Evolutionary conservation across 2,888 invertebrate species (phyloP).

Genomic region (Drosophila ochracea): DNA sequence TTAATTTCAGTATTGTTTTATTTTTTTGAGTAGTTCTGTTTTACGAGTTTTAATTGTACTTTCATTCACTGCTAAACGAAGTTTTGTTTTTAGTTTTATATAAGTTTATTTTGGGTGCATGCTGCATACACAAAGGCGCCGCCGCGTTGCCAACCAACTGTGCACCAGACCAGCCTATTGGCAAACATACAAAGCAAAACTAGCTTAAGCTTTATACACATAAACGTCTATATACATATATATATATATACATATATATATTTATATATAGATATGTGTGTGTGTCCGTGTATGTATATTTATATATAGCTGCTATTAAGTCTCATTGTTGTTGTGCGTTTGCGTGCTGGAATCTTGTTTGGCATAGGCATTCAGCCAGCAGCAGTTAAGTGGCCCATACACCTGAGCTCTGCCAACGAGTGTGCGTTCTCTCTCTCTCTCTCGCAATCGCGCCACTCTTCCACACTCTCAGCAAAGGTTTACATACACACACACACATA

Average conservation of each 20-base stretch:
- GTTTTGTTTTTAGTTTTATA: background rate
- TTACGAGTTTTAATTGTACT: background rate
- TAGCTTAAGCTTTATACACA: slow-evolving; percentile 21
- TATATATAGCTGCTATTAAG: slow-evolving; percentile 12
- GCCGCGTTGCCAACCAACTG: slow-evolving; percentile 56
- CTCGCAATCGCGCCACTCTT: slow-evolving; percentile 12
- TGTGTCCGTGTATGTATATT: background rate
- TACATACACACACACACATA: slow-evolving; percentile 9
- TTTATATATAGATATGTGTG: slow-evolving; percentile 1
- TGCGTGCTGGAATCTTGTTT: slow-evolving; percentile 80
- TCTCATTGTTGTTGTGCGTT: slow-evolving; percentile 44
- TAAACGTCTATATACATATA: background rate
- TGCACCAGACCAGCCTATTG: slow-evolving; percentile 39
- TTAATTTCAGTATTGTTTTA: too few relatives aligned
- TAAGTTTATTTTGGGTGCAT: background rate
- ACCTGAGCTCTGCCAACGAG: slow-evolving; percentile 49
- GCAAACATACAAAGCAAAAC: slow-evolving; percentile 49
- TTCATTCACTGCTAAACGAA: slow-evolving; percentile 32
- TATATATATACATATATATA: background rate
- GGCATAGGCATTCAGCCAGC: slow-evolving; percentile 45
- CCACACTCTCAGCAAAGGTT: slow-evolving; percentile 35
- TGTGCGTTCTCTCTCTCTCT: slow-evolving; percentile 3
- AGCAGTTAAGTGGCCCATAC: slow-evolving; percentile 55
- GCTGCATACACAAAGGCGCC: slow-evolving; percentile 50
- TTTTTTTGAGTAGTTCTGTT: background rate